Percentiles rank a stretch among this genome's conserved stretches.
Conservation (phyloP, 2,797 vertebrate genomes). For the Acanthurus tractus region DNA sequence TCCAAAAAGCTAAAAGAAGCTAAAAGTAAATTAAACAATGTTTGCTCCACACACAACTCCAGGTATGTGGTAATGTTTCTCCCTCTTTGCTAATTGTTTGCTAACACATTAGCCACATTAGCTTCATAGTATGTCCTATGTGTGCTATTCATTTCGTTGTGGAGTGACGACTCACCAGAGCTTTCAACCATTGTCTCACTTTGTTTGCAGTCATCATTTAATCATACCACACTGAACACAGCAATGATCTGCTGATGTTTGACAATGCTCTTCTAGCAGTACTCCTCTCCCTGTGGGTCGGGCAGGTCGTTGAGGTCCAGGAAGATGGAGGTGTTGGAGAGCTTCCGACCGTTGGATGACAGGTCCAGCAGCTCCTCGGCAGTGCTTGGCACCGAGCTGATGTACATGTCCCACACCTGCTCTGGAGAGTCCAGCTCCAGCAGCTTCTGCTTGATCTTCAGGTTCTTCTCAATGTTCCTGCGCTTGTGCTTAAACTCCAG, state of each 20-base stretch:
- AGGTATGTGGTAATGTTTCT: background rate
- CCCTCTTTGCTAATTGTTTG: background rate
- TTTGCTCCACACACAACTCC: background rate
- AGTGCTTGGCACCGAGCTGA: slow-evolving; percentile 88
- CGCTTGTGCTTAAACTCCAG: slow-evolving; percentile 93
- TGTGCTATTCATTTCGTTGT: background rate
- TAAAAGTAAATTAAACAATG: too few species aligned
- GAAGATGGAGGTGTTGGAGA: slow-evolving; percentile 87
- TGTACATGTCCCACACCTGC: slow-evolving; percentile 92
- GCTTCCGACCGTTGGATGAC: slow-evolving; percentile 81
- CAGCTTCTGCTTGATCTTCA: slow-evolving; percentile 90
- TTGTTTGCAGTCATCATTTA: slow-evolving; percentile 30
- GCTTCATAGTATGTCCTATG: background rate
- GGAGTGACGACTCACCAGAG: background rate
- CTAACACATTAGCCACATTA: background rate
- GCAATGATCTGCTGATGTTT: slow-evolving; percentile 9
- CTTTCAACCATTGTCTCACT: slow-evolving; percentile 11
- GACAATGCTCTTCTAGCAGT: slow-evolving; percentile 73
- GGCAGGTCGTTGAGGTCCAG: slow-evolving; percentile 84
- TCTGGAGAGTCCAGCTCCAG: slow-evolving; percentile 87
- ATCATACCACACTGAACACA: background rate
- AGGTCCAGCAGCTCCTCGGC: slow-evolving; percentile 87
- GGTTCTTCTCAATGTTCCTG: slow-evolving; percentile 90
- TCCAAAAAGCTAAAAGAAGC: too few species aligned
- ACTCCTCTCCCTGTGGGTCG: slow-evolving; percentile 80